Conservation (phyloP, 2,797 vertebrate species). For the Scolopax bukidnonensis region DNA sequence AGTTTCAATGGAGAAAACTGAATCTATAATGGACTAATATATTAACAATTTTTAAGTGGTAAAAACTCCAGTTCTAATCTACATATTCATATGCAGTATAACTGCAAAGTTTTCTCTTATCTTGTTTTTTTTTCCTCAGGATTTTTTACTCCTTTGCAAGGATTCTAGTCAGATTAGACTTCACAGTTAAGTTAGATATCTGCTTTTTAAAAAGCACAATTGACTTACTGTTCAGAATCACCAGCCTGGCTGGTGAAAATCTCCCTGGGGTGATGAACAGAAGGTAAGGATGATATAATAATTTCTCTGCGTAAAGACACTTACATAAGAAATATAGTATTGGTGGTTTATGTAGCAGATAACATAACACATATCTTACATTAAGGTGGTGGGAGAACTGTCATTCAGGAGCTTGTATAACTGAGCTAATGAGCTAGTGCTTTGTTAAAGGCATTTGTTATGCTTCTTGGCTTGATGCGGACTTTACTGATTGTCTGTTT, state of each 20-base stretch:
- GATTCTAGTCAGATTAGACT: background rate
- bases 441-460: background rate
- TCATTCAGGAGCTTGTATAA: background rate
- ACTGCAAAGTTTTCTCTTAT: background rate
- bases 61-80: background rate
- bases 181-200: background rate
- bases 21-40: background rate
- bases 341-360: background rate
- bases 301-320: background rate
- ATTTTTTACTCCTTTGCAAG: background rate
- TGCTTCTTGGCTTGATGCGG: background rate
- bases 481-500: background rate
- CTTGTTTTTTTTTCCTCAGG: background rate
- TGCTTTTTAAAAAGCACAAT: background rate
- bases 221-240: background rate
- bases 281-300: background rate
- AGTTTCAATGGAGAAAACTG: background rate
- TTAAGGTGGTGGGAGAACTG: background rate
- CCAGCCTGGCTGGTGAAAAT: background rate
- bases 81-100: background rate
- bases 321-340: background rate
- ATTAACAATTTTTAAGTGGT: background rate
- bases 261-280: background rate
- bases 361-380: background rate
- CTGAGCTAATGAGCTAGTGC: background rate